Base-by-base conservation (phyloP, 2,888 invertebrate species). In the Sthenelais limicola region DNA sequence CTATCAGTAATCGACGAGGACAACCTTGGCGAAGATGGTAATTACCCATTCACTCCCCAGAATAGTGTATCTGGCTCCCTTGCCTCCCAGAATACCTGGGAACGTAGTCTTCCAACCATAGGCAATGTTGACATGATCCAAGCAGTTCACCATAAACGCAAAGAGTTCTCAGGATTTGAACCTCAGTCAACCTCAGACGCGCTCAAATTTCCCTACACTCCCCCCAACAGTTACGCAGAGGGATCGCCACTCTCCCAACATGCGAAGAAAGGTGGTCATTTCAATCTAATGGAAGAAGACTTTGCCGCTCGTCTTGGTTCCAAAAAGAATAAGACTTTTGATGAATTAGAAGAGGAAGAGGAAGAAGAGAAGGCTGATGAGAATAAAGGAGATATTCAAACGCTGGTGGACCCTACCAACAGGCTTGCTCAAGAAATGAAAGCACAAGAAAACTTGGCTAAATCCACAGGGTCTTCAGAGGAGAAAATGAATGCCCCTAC, bases 31-130 rank as follows among this genome's bases (percentile, higher is more conserved):
- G 3, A 26, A 4, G 43, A 43, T 15, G 62, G 47, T 1, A 35
- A 48, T 1, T 83, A 82, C 62, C 86, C 88, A 1, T 87, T 83
- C 74, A 88, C 88, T 0, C 88, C 88, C 3, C 85, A 86, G 76
- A 88, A 88, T 76, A 87, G 86, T 76, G 86, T 81, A 78, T 82
- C 83, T 12, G 88, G 88, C 26, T 81, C 79, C 32, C 78, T 69
- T 70, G 78, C 84, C 43, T 82, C 82, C 15, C 58, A 71, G 33
- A 33, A 47, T 30, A 56, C 51, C n/a, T 28, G 48, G 18, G 58
- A 62, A 48, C 67, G 68, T 35, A 62, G 32, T 47, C 49, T 74
- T 24, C 62, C 62, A 15, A 58, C 48, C 28, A 56, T 72, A 9
- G 33, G 72, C 32, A 68, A 38, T 18, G 32, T 66, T 9, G 68